These are phyloP conservation scores for Corvus cornix DNA, from an alignment of 2,113 vertebrate species.

Conservation along the genomic window DNA sequence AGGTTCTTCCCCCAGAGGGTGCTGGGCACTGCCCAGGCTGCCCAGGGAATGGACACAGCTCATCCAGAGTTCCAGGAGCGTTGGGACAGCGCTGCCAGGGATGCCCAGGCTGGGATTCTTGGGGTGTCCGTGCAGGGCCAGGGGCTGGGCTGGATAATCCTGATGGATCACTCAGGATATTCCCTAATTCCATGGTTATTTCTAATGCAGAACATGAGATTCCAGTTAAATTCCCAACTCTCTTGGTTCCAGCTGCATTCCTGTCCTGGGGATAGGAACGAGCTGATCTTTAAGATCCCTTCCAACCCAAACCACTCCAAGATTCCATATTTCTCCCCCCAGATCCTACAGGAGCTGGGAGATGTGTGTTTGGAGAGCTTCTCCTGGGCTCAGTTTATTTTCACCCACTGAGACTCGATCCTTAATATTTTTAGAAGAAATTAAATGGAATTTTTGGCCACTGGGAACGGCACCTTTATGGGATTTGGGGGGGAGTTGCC, in stretches of 20 bases:
- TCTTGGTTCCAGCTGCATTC: neutral
- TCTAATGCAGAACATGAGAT: neutral
- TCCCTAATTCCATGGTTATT: neutral
- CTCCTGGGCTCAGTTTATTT: neutral
- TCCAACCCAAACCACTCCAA: neutral
- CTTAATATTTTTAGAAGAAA: neutral
- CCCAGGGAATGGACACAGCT: neutral
- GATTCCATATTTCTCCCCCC: rapidly evolving
- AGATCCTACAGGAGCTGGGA: neutral
- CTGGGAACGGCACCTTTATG: rapidly evolving
- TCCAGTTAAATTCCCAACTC: neutral
- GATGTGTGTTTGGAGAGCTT: neutral
- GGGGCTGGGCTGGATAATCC: neutral
- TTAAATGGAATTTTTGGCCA: neutral
- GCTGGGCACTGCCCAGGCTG: neutral
- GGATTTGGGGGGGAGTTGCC: neutral
- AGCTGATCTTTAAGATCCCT: neutral
- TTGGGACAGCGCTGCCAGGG: rapidly evolving
- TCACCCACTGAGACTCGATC: neutral
- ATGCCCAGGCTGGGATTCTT: neutral
- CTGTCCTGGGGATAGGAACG: neutral
- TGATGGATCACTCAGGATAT: neutral
- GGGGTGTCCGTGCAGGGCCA: rapidly evolving
- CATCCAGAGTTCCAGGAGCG: neutral
- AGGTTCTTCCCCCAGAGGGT: neutral